These are phyloP conservation scores for Paramisgurnus dabryanus DNA, from an alignment of 2,113 vertebrate species.

Conservation along the genomic window DNA sequence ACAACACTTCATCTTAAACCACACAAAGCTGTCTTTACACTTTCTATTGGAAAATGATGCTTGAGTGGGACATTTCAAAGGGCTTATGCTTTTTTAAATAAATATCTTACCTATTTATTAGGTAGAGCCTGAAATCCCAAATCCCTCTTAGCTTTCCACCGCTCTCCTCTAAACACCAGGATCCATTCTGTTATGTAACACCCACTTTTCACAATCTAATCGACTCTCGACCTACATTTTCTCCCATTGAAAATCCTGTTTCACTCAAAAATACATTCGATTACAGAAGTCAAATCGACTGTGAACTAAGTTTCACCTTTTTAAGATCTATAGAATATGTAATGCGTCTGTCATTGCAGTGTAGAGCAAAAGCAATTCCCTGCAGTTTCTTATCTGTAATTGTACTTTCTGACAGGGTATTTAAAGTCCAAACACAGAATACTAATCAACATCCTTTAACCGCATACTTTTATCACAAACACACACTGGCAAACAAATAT, in stretches of 20 bases:
- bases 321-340: not conserved
- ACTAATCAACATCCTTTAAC: slow-evolving; percentile 31
- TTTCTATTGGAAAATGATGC: too few relatives aligned
- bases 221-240: too few relatives aligned
- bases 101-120: too few relatives aligned
- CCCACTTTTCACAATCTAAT: too few relatives aligned
- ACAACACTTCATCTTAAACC: too few relatives aligned
- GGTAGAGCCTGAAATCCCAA: too few relatives aligned
- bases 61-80: too few relatives aligned
- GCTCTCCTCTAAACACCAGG: too few relatives aligned
- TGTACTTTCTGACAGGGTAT: slow-evolving; percentile 38
- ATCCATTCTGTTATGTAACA: too few relatives aligned
- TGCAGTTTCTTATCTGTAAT: slow-evolving; percentile 47
- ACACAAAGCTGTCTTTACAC: too few relatives aligned
- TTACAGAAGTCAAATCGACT: not conserved
- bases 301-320: not conserved
- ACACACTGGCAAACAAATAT: not conserved
- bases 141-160: too few relatives aligned
- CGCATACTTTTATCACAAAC: not conserved
- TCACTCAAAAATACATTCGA: not conserved
- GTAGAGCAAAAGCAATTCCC: slow-evolving; percentile 17
- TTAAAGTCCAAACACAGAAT: slow-evolving; percentile 45
- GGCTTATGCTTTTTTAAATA: too few relatives aligned
- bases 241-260: not conserved
- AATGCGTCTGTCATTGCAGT: not conserved